phyloP scores from a whole-genome alignment of 2,888 invertebrate genomes.

The Criorhina ranunculi region DNA sequence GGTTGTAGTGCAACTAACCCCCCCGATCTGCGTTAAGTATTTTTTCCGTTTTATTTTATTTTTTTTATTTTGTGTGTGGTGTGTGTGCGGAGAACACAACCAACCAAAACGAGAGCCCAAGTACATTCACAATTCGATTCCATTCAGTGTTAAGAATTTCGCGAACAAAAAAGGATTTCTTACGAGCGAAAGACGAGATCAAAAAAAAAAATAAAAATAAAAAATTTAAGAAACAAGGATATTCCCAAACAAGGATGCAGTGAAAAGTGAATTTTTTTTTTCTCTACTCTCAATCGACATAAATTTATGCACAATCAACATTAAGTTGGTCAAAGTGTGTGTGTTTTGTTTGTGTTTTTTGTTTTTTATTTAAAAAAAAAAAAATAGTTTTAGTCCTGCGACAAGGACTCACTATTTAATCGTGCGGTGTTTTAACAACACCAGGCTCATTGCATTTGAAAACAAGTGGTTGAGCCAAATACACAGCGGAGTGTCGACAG shows the following conservation, averaged over 20 bases:
- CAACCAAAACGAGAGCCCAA: constrained; percentile 34
- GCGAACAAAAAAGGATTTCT: constrained; percentile 66
- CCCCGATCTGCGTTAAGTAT: constrained; percentile 77
- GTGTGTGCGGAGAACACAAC: constrained; percentile 49
- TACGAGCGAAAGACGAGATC: constrained; percentile 11
- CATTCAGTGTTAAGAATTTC: constrained; percentile 70
- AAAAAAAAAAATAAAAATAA: too few species aligned
- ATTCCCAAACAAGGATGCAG: constrained; percentile 47
- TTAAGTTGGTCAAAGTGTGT: constrained; percentile 13
- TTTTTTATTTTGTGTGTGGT: constrained; percentile 31
- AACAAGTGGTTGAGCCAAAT: constrained; percentile 70
- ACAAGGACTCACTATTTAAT: constrained; percentile 39
- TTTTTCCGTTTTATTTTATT: too few species aligned
- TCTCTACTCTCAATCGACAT: neutral
- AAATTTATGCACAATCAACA: neutral
- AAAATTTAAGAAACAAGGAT: constrained; percentile 33
- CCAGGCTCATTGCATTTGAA: too few species aligned
- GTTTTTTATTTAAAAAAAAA: too few species aligned
- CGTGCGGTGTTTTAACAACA: constrained; percentile 26
- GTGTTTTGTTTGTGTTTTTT: constrained; percentile 5
- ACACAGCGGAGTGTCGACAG: constrained; percentile 8
- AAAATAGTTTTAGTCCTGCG: constrained; percentile 41
- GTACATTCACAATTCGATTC: constrained; percentile 53
- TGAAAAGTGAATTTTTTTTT: constrained; percentile 43
- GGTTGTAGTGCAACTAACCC: constrained; percentile 77